Percentiles rank a stretch among this genome's conserved stretches.
Evolutionary conservation across 2,888 invertebrate species (phyloP).

Genomic region (Nomada ferruginata): DNA sequence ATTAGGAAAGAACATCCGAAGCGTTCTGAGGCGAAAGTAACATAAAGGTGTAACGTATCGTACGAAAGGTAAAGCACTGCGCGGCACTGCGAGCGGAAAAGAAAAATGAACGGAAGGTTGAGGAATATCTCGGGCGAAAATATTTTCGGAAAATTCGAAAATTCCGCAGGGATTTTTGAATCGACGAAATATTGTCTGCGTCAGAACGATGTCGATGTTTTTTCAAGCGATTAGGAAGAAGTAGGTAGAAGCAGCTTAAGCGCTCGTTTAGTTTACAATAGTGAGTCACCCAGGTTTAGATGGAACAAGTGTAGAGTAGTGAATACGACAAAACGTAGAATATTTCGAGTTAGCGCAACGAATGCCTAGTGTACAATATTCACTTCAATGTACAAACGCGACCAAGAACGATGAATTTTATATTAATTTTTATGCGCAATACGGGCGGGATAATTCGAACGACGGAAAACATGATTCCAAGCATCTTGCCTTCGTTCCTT

Average conservation of each 20-base stretch:
- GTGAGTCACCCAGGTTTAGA: background rate
- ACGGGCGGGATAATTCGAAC: no score
- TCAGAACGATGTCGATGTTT: slow-evolving; percentile 9
- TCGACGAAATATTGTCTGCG: background rate
- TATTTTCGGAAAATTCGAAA: background rate
- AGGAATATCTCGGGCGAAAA: no score
- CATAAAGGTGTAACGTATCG: no score
- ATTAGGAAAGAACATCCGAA: slow-evolving; percentile 2
- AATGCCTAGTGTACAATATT: no score
- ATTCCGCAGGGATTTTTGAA: background rate
- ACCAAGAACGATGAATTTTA: no score
- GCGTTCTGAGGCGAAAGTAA: background rate
- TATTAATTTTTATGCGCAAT: no score
- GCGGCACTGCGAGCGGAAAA: no score
- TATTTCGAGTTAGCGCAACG: no score
- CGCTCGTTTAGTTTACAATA: slow-evolving; percentile 18
- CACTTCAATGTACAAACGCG: no score
- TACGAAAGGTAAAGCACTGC: no score
- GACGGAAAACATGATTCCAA: background rate
- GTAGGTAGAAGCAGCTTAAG: slow-evolving; percentile 26
- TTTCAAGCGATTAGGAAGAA: slow-evolving; percentile 5
- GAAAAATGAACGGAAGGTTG: no score
- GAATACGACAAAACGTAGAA: background rate
- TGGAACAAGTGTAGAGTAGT: background rate
- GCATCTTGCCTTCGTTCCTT: no score